Conservation (phyloP, 2,797 vertebrate species). For the Alosa sapidissima region DNA sequence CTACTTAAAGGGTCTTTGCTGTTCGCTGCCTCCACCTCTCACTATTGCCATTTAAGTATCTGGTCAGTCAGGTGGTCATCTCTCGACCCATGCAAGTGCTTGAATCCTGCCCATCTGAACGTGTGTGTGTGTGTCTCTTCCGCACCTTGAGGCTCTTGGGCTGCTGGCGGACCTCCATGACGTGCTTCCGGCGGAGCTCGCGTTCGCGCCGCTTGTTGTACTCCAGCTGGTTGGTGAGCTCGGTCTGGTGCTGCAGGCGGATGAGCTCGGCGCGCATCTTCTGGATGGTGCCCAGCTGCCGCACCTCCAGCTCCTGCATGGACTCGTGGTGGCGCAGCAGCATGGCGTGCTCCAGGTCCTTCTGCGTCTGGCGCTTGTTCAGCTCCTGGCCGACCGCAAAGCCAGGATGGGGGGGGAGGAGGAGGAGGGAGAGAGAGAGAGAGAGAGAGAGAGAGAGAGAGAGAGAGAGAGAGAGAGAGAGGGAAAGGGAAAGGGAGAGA, state of each 20-base stretch:
- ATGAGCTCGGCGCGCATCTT: constrained; percentile 93
- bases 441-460: background rate
- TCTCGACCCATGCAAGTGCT: background rate
- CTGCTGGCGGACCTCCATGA: constrained; percentile 98
- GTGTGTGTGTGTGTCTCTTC: background rate
- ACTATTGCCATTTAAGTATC: background rate
- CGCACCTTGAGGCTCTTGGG: constrained; percentile 97
- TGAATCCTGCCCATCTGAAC: background rate
- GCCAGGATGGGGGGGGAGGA: background rate
- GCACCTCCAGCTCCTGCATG: constrained; percentile 98
- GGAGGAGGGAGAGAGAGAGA: background rate
- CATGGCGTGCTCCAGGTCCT: constrained; percentile 98
- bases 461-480: background rate
- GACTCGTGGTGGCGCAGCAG: constrained; percentile 96
- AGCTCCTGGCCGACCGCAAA: constrained; percentile 38
- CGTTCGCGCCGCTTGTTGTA: constrained; percentile 98
- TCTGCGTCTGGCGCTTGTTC: constrained; percentile 79
- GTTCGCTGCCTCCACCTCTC: background rate
- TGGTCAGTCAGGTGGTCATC: background rate
- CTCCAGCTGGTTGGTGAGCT: constrained; percentile 98
- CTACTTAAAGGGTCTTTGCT: too few relatives aligned
- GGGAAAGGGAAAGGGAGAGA: background rate
- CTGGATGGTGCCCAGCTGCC: constrained; percentile 94
- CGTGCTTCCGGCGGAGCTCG: constrained; percentile 94
- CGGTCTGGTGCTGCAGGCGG: constrained; percentile 95